Evolutionary conservation across 1,140 invertebrate species (phyloP).

Genomic region (Pogonomyrmex barbatus): DNA sequence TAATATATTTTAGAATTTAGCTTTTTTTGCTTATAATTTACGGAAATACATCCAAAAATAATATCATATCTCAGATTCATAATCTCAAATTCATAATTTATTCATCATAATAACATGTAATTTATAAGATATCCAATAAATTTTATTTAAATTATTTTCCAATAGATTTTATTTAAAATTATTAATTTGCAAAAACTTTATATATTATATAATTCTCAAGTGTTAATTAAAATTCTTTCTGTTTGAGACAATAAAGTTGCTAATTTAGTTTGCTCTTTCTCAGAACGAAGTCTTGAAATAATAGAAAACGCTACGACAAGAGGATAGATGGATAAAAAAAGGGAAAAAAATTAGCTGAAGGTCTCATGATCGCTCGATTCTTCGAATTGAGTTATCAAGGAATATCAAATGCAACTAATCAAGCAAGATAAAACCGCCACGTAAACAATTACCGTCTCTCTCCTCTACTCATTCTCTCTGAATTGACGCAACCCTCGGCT

Average conservation of each 20-base stretch:
- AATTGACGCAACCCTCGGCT: slow-evolving; percentile 14
- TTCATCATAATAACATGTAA: too few species aligned
- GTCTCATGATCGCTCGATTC: neutral
- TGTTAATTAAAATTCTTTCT: neutral
- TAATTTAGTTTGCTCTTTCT: neutral
- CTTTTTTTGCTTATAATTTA: neutral
- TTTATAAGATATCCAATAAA: too few species aligned
- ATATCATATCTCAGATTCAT: too few species aligned
- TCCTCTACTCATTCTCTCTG: neutral
- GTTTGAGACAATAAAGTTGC: neutral
- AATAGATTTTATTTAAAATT: too few species aligned
- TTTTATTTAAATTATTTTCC: too few species aligned
- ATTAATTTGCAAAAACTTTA: too few species aligned
- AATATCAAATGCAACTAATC: slow-evolving; percentile 14
- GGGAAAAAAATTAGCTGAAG: neutral
- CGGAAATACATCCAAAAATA: too few species aligned
- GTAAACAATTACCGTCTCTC: slow-evolving; percentile 50
- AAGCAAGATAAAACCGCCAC: slow-evolving; percentile 32
- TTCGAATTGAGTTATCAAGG: slow-evolving; percentile 3
- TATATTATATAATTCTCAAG: neutral
- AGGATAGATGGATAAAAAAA: neutral
- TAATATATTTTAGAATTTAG: neutral
- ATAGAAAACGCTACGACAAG: neutral
- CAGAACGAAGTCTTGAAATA: neutral
- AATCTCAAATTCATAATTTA: too few species aligned